Percentiles rank a stretch among this genome's conserved stretches.
These are phyloP conservation scores for Miniopterus natalensis DNA, from an alignment of 2,113 vertebrate genomes.

Conservation along the genomic window DNA sequence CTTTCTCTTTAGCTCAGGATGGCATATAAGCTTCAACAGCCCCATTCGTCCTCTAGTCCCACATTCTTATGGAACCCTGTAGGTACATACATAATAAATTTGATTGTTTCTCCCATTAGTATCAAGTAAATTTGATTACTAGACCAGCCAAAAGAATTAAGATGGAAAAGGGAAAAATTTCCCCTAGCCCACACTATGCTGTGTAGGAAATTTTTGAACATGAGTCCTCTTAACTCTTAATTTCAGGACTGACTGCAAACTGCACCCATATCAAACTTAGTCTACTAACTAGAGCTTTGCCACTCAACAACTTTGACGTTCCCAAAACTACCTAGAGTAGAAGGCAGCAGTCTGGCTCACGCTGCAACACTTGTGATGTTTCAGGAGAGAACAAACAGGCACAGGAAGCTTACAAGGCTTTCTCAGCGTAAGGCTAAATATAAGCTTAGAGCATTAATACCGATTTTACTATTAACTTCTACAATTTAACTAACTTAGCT, in stretches of 20 bases:
- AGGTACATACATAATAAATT: neutral
- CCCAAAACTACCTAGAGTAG: neutral
- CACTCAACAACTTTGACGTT: neutral
- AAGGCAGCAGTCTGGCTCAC: neutral
- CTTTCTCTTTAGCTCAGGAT: neutral
- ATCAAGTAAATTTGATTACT: neutral
- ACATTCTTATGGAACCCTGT: neutral
- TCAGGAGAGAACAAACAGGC: neutral
- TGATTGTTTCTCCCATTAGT: neutral
- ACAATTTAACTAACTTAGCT: neutral
- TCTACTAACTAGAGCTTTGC: neutral
- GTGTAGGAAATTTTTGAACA: neutral
- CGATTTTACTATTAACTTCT: neutral
- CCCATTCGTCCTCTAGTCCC: neutral
- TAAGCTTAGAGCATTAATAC: neutral
- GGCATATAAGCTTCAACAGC: neutral
- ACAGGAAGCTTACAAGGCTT: neutral
- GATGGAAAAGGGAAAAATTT: neutral
- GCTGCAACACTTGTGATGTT: neutral
- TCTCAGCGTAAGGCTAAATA: neutral
- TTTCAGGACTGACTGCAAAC: neutral
- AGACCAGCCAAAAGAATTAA: neutral
- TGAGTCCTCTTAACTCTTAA: neutral
- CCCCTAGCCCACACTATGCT: neutral
- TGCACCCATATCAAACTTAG: neutral